These are phyloP conservation scores for Platorchestia sp. DNA, from an alignment of 1,140 invertebrate genomes.

Conservation along the genomic window DNA sequence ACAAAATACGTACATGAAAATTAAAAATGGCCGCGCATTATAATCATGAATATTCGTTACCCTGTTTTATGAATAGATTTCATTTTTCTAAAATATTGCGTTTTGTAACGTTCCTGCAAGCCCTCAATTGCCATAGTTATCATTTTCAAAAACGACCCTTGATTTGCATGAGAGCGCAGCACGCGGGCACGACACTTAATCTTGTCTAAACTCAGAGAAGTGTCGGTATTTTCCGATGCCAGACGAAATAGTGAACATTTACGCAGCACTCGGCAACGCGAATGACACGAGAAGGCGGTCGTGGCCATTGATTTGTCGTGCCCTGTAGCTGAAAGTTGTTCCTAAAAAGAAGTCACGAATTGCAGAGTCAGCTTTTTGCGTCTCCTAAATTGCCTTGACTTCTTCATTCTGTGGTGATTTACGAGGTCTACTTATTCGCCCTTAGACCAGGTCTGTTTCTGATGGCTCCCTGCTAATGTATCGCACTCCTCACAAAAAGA, in stretches of 20 bases:
- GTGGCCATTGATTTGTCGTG: background rate
- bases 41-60: background rate
- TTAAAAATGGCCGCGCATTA: background rate
- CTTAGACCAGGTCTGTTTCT: background rate
- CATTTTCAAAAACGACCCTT: background rate
- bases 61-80: background rate
- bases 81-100: background rate
- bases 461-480: background rate
- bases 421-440: background rate
- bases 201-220: background rate
- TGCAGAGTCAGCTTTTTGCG: constrained; percentile 29
- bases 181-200: background rate
- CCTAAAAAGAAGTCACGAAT: constrained; percentile 28
- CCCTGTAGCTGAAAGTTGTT: constrained; percentile 10
- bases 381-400: constrained; percentile 31
- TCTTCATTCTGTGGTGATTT: constrained; percentile 30
- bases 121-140: background rate
- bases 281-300: background rate
- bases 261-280: background rate
- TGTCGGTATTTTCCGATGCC: background rate
- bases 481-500: background rate
- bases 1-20: background rate
- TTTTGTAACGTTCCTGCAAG: background rate
- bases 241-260: background rate
- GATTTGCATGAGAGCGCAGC: background rate